Evolutionary conservation across 2,888 invertebrate genomes (phyloP).

Genomic region (Stenotaenia linearis): DNA sequence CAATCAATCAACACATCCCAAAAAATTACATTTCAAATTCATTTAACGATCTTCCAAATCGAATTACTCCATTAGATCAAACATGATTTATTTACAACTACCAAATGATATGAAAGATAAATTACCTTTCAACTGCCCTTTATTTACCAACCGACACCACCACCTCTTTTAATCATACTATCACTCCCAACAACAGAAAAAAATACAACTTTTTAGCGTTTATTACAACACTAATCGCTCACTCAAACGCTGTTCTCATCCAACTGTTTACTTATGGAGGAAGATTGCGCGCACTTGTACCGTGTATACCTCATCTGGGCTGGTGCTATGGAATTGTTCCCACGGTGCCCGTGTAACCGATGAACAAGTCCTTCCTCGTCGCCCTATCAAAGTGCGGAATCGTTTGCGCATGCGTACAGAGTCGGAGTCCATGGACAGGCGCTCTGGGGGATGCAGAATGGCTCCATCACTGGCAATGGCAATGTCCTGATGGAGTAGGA

Average conservation of each 20-base stretch:
- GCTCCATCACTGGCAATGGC: background rate
- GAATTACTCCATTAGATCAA: background rate
- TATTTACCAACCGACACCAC: no score
- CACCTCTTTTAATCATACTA: no score
- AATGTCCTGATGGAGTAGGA: background rate
- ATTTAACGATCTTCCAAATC: background rate
- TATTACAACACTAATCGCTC: background rate
- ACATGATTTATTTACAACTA: background rate
- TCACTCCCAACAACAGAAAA: background rate
- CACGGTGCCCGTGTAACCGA: background rate
- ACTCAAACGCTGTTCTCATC: background rate
- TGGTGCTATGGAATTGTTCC: background rate
- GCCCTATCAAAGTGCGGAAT: constrained; percentile 5
- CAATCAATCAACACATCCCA: no score
- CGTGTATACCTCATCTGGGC: background rate
- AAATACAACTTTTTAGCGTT: background rate
- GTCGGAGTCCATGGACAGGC: background rate
- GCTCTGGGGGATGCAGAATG: constrained; percentile 4
- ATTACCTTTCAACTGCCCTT: no score
- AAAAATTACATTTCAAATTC: background rate
- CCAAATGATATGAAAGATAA: no score
- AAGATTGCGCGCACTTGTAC: constrained; percentile 1
- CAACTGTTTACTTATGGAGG: background rate
- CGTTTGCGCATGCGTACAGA: background rate
- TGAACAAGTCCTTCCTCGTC: background rate